Conservation (phyloP, 2,888 invertebrate genomes). For the Harpagoxenus sublaevis region DNA sequence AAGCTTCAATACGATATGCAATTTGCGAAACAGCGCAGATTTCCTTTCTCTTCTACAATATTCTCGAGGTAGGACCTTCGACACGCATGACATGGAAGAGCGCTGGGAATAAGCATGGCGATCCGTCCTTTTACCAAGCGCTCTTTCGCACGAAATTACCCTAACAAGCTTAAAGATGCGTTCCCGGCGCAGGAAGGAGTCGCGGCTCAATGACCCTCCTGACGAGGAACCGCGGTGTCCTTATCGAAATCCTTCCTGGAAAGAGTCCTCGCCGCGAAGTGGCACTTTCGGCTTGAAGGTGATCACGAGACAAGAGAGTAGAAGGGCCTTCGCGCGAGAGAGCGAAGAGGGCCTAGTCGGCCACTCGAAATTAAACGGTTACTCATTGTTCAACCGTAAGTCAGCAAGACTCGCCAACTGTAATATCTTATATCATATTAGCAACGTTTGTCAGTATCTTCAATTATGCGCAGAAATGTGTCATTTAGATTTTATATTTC, state of each 20-base stretch:
- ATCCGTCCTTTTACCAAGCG: conserved; percentile 36
- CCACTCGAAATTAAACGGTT: conserved; percentile 73
- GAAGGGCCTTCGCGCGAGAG: conserved; percentile 46
- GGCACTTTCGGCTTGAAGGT: conserved; percentile 65
- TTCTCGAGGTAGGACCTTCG: conserved; percentile 36
- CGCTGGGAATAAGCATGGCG: conserved; percentile 36
- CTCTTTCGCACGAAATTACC: conserved; percentile 63
- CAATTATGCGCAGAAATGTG: background rate
- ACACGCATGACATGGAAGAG: conserved; percentile 34
- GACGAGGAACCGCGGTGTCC: conserved; percentile 69
- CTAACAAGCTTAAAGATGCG: conserved; percentile 56
- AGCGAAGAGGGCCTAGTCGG: conserved; percentile 47
- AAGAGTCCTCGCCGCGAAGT: conserved; percentile 74
- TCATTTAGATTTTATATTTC: background rate
- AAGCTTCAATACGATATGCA: background rate
- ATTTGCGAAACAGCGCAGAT: background rate
- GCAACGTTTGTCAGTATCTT: background rate
- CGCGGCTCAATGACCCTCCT: conserved; percentile 71
- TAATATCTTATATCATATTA: background rate
- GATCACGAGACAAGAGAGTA: conserved; percentile 74
- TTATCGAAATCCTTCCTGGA: conserved; percentile 80
- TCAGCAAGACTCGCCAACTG: background rate
- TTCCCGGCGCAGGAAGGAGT: conserved; percentile 57
- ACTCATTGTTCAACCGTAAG: conserved; percentile 65
- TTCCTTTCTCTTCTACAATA: conserved; percentile 35